These are phyloP conservation scores for Psittacula cyanocephala DNA, from an alignment of 2,113 vertebrate genomes.

Conservation along the genomic window DNA sequence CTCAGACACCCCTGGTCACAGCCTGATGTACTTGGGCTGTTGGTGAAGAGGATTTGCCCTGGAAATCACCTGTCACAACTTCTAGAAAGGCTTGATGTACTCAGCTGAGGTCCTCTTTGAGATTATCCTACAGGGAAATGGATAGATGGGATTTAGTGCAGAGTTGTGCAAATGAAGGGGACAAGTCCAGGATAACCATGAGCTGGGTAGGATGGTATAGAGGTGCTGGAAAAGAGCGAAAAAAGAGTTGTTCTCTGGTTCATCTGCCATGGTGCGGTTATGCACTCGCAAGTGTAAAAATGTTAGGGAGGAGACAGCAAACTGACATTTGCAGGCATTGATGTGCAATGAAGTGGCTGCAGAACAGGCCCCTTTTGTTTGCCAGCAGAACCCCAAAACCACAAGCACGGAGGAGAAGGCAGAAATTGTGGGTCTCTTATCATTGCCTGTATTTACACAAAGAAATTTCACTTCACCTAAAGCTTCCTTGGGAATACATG, in stretches of 20 bases:
- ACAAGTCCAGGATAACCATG: neutral
- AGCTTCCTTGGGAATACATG: neutral
- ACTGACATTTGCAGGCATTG: neutral
- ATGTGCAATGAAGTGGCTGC: neutral
- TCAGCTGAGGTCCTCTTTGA: neutral
- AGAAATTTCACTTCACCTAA: slow-evolving; percentile 3
- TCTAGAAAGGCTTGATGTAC: neutral
- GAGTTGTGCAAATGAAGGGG: neutral
- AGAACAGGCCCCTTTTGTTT: neutral
- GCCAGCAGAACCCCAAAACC: neutral
- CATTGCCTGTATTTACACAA: neutral
- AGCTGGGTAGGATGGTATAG: neutral
- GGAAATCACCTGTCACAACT: neutral
- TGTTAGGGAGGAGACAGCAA: neutral
- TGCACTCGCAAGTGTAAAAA: neutral
- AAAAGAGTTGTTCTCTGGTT: neutral
- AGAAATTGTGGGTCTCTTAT: neutral
- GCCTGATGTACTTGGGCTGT: neutral
- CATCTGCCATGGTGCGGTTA: neutral
- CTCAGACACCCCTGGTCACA: rapidly evolving
- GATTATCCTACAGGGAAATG: neutral
- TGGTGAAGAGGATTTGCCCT: neutral
- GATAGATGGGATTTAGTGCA: neutral
- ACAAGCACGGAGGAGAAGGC: neutral
- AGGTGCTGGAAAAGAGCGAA: neutral